Evolutionary conservation across 2,888 invertebrate genomes (phyloP), one percentile per base, ranked within the genome.

Genomic region (Itoplectis maculator): DNA sequence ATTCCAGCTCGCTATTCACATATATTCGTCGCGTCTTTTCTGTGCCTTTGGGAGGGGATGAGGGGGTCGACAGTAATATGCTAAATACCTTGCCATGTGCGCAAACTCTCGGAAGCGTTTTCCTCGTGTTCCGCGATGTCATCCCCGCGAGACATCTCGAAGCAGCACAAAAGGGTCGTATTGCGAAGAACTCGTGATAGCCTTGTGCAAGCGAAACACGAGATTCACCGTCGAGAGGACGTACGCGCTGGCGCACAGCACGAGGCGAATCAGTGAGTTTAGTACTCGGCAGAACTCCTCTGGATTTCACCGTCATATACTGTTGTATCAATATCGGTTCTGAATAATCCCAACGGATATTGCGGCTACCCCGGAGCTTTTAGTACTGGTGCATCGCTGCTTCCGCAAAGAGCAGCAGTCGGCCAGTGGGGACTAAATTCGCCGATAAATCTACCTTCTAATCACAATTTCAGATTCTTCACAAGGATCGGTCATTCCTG

Each of bases 301-400:
- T 59, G 69, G 80, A 76, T 76, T 76, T 76, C 75, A 76, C 56
- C 66, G 75, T 11, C 49, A 42, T 75, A 51, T 42, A 54, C 61
- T 45, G 56, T 80, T 40, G 45, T 37, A 56, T 49, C 47, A 56
- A 56, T 63, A 81, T 76, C 47, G 40, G 70, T 59, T 59, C 23
- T 18, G 56, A 65, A 75, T 80, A 65, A 75, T 75, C 65, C 75
- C 54, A 47, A 70, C 63, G 63, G 63, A 69, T 80, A 80, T 80
- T 70, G 80, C 65, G 63, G 63, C 70, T 63, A 37, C 37, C 49
- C 63, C 49, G 63, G 69, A 54, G 79, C 63, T 69, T 74, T 79
- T 23, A 45, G 45, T 42, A 37, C n/a, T n/a, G n/a, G 54, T 42
- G 20, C 40, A 63, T 9, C 35, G 45, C 47, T 54, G 66, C 49